Evolutionary conservation across 1,140 invertebrate genomes (phyloP).

Genomic region (Drosophila ambigua): DNA sequence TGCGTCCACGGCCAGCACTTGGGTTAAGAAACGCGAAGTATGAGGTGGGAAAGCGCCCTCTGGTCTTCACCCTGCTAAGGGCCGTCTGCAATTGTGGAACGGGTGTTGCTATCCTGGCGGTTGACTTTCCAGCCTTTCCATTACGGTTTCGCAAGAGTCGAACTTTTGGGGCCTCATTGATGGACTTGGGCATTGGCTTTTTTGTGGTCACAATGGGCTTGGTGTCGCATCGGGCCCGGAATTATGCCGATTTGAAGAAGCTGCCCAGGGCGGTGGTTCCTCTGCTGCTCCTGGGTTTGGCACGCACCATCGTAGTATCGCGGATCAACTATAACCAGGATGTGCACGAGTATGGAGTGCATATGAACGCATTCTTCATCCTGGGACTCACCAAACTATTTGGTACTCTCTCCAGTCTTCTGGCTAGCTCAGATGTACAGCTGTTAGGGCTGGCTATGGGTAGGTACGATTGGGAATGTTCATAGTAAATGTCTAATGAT

Average conservation of each 20-base stretch:
- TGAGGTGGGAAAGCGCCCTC: constrained; percentile 53
- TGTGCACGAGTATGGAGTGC: constrained; percentile 95
- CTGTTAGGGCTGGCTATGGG: constrained; percentile 51
- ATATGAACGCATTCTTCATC: constrained; percentile 99
- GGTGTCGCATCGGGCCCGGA: constrained; percentile 85
- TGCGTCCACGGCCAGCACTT: neutral
- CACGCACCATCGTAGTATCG: constrained; percentile 87
- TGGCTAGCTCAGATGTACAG: constrained; percentile 33
- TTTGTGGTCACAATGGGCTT: constrained; percentile 95
- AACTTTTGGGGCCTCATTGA: constrained; percentile 93
- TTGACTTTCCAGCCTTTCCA: constrained; percentile 96
- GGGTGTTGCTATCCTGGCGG: constrained; percentile 93
- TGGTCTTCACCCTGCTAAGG: constrained; percentile 84
- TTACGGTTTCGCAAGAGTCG: constrained; percentile 93
- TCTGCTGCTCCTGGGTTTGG: constrained; percentile 89
- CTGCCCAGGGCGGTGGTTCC: constrained; percentile 84
- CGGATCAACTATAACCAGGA: constrained; percentile 92
- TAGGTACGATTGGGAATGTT: constrained; percentile 79
- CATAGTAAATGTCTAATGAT: neutral
- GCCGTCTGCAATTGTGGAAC: constrained; percentile 90
- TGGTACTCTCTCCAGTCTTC: constrained; percentile 83
- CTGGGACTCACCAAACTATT: constrained; percentile 92
- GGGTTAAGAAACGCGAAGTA: neutral
- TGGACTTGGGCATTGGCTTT: constrained; percentile 97
- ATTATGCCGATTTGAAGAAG: constrained; percentile 60